Percentiles rank a stretch among this genome's conserved stretches.
Conservation (phyloP, 2,797 vertebrate species). For the Betta splendens region DNA sequence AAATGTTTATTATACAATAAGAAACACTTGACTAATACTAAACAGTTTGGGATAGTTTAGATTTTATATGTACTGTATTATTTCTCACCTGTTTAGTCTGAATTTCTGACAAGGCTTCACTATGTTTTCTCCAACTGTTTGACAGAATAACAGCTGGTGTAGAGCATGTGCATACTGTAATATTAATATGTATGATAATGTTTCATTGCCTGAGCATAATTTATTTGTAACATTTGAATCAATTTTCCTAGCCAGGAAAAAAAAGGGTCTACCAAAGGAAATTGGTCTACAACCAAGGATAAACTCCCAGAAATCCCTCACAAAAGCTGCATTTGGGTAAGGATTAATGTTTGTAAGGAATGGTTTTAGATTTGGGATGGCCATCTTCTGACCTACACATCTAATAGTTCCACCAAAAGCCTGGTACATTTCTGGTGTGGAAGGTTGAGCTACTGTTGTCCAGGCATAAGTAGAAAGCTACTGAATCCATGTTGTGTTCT, state of each 20-base stretch:
- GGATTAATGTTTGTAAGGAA: conserved; percentile 73
- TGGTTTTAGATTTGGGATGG: conserved; percentile 73
- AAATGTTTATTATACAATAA: too few species aligned
- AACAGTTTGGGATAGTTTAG: too few species aligned
- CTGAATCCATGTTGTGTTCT: conserved; percentile 77
- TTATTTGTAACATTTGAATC: not conserved
- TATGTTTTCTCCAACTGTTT: too few species aligned
- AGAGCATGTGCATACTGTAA: too few species aligned
- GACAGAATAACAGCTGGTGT: too few species aligned
- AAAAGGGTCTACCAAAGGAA: too few species aligned
- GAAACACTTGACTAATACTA: too few species aligned
- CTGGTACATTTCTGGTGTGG: conserved; percentile 74
- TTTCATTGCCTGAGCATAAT: conserved; percentile 74
- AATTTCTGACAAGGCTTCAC: conserved; percentile 64
- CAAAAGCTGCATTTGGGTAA: too few species aligned
- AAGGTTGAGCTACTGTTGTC: conserved; percentile 77
- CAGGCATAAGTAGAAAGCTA: conserved; percentile 85
- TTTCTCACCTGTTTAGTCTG: conserved; percentile 67
- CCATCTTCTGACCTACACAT: conserved; percentile 76
- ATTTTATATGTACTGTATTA: too few species aligned
- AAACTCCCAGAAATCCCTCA: conserved; percentile 79
- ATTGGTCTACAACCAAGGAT: conserved; percentile 71
- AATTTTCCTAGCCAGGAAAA: conserved; percentile 7
- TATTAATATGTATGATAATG: too few species aligned
- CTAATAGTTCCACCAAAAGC: conserved; percentile 80